Evolutionary conservation across 2,888 invertebrate genomes (phyloP), one percentile per base, ranked within the genome.

Genomic region (Leptothorax acervorum): DNA sequence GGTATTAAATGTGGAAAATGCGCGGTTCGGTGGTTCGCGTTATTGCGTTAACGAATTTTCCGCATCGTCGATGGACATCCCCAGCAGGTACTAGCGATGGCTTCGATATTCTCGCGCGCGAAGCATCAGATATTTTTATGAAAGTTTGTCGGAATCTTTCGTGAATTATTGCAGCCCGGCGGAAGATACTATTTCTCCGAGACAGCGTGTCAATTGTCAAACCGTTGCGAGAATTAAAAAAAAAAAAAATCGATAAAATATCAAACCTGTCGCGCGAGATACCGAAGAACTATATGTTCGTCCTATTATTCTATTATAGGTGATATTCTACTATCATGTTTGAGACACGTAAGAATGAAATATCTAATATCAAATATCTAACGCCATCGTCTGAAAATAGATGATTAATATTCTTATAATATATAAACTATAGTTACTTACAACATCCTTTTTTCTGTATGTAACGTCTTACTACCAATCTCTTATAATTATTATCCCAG

Each of bases 31-130:
- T 81, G 75, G 75, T 23, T 51, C 48, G 75, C 79, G 42, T 78
- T 81, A 81, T 81, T 48, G 79, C 76, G 60, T 81, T 75, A 79
- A 79, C 75, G 42, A 79, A 79, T 81, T 81, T 81, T 81, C 79
- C 75, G 48, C 75, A 60, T 79, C 75, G 48, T 12, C 57, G 79
- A 35, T 45, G 57, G 12, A 79, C 74, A 18, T 45, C 35, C 45
- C 73, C 48, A 15, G 18, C 75, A 35, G 35, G 15, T 11, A 45
- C 45, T 11, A 11, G n/a, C 45, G 28, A 39, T 55, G 53, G 42
- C 78, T 42, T 35, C 71, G 73, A 35, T 73, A 23, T 39, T 4
- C 42, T 35, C 23, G 74, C 48, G 75, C 45, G 39, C 18, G 12
- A 2, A 2, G 4, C 18, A 39, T 73, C 28, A 35, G 23, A 48